Evolutionary conservation across 2,797 vertebrate genomes (phyloP).

Genomic region (Semaprochilodus insignis): DNA sequence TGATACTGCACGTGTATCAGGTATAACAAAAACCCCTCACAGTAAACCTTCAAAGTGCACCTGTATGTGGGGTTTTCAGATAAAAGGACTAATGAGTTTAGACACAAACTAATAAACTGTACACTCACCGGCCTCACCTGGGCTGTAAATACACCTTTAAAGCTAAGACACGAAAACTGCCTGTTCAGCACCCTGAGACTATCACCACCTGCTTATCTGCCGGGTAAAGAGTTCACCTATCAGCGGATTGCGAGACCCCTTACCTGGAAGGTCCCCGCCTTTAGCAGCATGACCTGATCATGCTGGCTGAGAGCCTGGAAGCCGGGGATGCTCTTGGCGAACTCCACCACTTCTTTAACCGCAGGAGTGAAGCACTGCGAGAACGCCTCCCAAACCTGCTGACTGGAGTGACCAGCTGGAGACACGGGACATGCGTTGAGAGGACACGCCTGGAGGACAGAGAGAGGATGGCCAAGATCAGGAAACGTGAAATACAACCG

Average conservation of each 20-base stretch:
- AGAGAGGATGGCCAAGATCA: not conserved
- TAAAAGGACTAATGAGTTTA: no score
- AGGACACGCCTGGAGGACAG: slow-evolving; percentile 77
- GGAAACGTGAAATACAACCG: no score
- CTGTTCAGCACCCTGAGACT: not conserved
- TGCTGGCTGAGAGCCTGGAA: slow-evolving; percentile 82
- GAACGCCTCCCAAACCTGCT: slow-evolving; percentile 85
- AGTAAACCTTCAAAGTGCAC: no score
- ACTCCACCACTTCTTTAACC: slow-evolving; percentile 85
- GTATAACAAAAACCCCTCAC: no score
- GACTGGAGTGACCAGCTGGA: slow-evolving; percentile 77
- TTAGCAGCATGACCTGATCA: slow-evolving; percentile 85
- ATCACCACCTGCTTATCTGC: not conserved
- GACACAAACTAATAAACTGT: no score
- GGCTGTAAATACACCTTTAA: not conserved
- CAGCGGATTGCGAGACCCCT: not conserved
- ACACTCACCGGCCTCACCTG: no score
- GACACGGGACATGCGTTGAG: slow-evolving; percentile 81
- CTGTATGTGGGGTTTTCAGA: no score
- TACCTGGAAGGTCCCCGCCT: slow-evolving; percentile 86
- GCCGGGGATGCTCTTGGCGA: slow-evolving; percentile 84
- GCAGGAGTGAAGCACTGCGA: slow-evolving; percentile 86
- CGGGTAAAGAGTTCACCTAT: not conserved
- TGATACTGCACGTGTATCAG: no score
- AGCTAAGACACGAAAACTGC: not conserved